Evolutionary conservation across 2,113 vertebrate species (phyloP), one percentile per base, ranked within the genome.

Genomic region (Lycocorax pyrrhopterus): DNA sequence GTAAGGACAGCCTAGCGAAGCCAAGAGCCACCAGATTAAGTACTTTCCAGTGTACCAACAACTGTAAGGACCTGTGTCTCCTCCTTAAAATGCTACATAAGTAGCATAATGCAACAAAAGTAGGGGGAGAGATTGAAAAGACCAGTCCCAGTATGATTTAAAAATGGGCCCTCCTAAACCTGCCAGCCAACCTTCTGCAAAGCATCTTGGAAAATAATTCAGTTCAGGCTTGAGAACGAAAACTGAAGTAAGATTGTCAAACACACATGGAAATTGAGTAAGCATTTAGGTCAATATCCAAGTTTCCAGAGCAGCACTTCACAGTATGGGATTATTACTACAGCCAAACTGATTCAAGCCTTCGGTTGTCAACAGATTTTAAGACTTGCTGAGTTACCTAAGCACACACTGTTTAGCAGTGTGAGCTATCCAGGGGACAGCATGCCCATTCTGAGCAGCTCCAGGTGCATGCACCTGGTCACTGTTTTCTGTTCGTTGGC

Each of bases 391-490:
- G 8, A 68, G 37, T 41, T 37, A 32, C 41, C n/a, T 18, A 4
- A 19, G 10, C 0, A 2, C 5, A 23, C 7, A 46, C 2, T 10
- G 25, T n/a, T 52, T 2, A 7, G 30, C 44, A 85, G 32, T 7
- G 16, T 4, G 13, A 55, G 33, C 35, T 15, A 0, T 0, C 2
- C 0, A n/a, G 13, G 30, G 33, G 6, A n/a, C 16, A 53, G 35
- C 0, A 0, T 13, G 32, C 14, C 9, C 39, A 3, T 18, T 68
- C 9, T 8, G 21, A 58, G 41, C n/a, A 52, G 33, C 39, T 84
- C 27, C 20, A 30, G 25, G 49, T 3, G 4, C 26, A n/a, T 6
- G 1, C 4, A 8, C 46, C 19, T 18, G 2, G 12, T 51, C 6
- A 79, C 22, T 19, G 1, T 12, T 18, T n/a, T 72, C 67, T 63